Evolutionary conservation across 53 echinoderm and acorn worm genomes (phyloP).

Genomic region (Antedon mediterranea): DNA sequence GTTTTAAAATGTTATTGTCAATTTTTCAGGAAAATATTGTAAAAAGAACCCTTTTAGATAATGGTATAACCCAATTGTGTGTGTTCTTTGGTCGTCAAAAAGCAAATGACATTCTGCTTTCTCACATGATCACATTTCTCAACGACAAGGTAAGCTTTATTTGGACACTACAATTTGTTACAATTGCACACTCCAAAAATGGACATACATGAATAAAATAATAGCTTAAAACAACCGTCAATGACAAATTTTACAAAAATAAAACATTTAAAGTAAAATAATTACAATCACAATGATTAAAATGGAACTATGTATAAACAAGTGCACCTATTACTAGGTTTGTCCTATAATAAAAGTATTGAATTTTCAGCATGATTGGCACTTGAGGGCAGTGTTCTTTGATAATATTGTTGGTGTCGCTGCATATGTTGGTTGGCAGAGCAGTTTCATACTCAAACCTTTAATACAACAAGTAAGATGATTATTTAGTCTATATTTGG

Average conservation of each 20-base stretch:
- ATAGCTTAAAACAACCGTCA: too few relatives aligned
- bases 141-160: conserved; percentile 71
- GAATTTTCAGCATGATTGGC: conserved; percentile 66
- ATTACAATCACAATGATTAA: too few relatives aligned
- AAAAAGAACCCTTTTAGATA: conserved; percentile 83
- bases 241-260: too few relatives aligned
- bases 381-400: conserved; percentile 85
- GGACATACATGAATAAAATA: too few relatives aligned
- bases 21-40: conserved; percentile 81
- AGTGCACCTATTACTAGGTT: too few relatives aligned
- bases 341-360: too few relatives aligned
- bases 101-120: conserved; percentile 83
- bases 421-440: conserved; percentile 98
- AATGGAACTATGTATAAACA: too few relatives aligned
- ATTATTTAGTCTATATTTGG: too few relatives aligned
- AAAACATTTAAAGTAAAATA: too few relatives aligned
- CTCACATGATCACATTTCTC: conserved; percentile 97
- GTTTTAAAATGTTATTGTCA: neutral
- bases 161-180: too few relatives aligned
- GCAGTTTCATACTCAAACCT: conserved; percentile 80
- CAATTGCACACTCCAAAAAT: too few relatives aligned
- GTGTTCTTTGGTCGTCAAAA: conserved; percentile 98
- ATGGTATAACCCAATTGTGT: conserved; percentile 89
- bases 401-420: conserved; percentile 94
- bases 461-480: conserved; percentile 72